Conservation (phyloP, 2,113 vertebrate genomes). For the Hepsetus odoe region DNA sequence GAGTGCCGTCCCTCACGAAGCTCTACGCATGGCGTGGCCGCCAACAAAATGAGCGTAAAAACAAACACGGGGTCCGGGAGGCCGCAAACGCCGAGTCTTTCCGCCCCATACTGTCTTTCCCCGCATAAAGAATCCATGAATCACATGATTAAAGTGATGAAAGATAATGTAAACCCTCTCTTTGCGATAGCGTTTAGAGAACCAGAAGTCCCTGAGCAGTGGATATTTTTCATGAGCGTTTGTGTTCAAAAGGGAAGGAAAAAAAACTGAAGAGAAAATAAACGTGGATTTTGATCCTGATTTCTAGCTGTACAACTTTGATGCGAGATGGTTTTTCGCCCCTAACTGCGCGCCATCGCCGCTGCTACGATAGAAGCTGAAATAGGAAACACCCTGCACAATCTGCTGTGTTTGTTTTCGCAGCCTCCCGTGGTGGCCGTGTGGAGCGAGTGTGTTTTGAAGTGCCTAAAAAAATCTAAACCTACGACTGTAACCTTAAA, state of each 20-base stretch:
- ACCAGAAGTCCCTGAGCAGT: not conserved
- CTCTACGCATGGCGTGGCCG: not conserved
- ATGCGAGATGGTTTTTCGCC: not conserved
- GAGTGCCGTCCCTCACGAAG: not conserved
- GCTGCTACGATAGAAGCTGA: not conserved
- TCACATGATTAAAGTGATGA: constrained; percentile 12
- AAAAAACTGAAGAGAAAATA: not conserved
- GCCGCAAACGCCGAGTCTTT: not conserved
- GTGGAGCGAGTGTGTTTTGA: not conserved
- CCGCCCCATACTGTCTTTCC: not conserved
- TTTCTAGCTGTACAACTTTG: not conserved
- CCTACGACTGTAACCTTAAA: not conserved
- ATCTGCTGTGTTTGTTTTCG: not conserved
- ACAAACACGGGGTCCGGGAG: not conserved
- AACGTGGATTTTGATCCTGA: not conserved
- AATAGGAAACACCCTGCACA: not conserved
- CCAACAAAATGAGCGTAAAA: not conserved
- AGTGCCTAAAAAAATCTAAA: not conserved
- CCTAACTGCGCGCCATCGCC: constrained; percentile 8
- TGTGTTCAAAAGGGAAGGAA: not conserved
- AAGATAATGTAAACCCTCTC: constrained; percentile 18
- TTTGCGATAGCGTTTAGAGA: not conserved
- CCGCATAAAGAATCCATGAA: not conserved
- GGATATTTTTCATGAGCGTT: constrained; percentile 5
- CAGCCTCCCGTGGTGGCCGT: not conserved